Evolutionary conservation across 2,113 vertebrate species (phyloP), one percentile per base, ranked within the genome.

Genomic region (Podiceps cristatus): DNA sequence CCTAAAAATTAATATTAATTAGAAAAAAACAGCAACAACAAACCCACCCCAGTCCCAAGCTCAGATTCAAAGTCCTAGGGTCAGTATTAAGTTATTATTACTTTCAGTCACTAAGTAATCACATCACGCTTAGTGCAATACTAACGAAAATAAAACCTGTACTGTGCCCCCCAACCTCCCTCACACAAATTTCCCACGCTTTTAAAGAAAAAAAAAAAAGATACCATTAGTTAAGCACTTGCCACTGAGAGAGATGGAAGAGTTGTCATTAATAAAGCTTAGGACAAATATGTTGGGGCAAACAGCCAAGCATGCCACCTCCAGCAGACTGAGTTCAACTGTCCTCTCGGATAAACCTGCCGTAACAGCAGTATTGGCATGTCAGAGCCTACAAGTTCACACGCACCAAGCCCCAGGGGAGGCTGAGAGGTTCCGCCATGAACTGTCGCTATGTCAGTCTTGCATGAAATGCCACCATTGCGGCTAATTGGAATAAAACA

Each of bases 221-320:
- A 13, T 5, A 47, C 7, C 18, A 22, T 19, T 52, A 59, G 16
- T 45, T 52, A 77, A 63, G 59, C 22, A 24, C 10, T 68, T 59
- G 53, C 37, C 45, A 55, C 31, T 0, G 0, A 59, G 18, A 63
- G 0, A 55, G 18, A 63, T 29, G 24, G 53, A 85, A 67, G 31
- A 29, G 15, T 1, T 73, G 55, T 45, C n/a, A 59, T 29, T 80
- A 82, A 18, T 23, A 82, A 82, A 88, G 28, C 17, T 64, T n/a
- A 63, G 66, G 75, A 82, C 13, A 76, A 88, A 35, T 3, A 4
- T 13, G 7, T 9, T 64, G n/a, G 31, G 37, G 50, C 18, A 50
- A 77, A 85, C 27, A 67, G 18, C 58, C 17, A n/a, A 25, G 17
- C 58, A 66, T 44, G 44, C 28, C 68, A 78, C 28, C 40, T 71